Base-by-base conservation (phyloP, 1,140 invertebrate species). In the Caenorhabditis remanei region DNA sequence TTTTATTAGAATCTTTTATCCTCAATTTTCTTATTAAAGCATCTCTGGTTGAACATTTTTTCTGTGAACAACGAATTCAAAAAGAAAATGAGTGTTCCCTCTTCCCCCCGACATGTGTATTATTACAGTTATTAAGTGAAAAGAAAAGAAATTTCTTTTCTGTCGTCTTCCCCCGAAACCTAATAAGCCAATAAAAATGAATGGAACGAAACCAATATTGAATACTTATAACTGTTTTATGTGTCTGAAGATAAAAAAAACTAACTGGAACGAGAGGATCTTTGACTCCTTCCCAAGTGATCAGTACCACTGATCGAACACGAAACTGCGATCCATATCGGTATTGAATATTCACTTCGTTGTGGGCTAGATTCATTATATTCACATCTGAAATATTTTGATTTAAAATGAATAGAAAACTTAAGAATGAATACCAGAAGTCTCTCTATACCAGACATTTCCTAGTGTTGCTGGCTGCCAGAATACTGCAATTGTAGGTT, bases 331-430 rank as follows among this genome's bases (percentile, higher is more conserved):
- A 43, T 14, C 88, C 87, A 53, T 89, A 89, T 56, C 87, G n/a
- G 63, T 89, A 89, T 65, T 89, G 88, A 55, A 89, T 89, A 53
- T 89, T 88, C 40, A 89, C 88, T 48, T 89, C 88, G 82, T 86
- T 89, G 43, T 89, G 87, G 11, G 88, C 88, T 19, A 89, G 58
- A 56, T 89, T 88, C 43, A 89, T 53, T 46, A 89, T 89, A 19
- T 88, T 85, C 7, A 86, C 58, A 83, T 89, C 88, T 89, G 67
- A 83, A 85, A 88, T 40, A 6, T 32, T 32, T 32, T 32, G 40
- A 71, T 11, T 46, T 46, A 46, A 32, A n/a, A 14, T 46, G 11
- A 63, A 13, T 32, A 40, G 24, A 63, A 63, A 32, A 2, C 5
- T 4, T 32, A 11, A 32, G 8, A 24, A n/a, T 40, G n/a, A 32